Conservation (phyloP, 2,797 vertebrate genomes). For the Cuniculus paca region DNA sequence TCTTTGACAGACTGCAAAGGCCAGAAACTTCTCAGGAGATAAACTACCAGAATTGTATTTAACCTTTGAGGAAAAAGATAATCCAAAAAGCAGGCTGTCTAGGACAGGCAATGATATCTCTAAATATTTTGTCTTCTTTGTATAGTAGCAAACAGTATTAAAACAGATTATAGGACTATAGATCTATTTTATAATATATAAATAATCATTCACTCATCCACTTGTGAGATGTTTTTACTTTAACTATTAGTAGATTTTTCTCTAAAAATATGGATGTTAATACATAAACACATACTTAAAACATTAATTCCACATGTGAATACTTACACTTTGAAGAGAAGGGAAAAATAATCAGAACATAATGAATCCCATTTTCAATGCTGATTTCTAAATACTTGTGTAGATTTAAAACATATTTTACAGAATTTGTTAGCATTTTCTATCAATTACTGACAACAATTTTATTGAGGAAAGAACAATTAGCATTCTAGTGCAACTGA, state of each 20-base stretch:
- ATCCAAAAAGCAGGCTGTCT: slow-evolving; percentile 68
- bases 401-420: slow-evolving; percentile 37
- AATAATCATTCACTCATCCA: neutral
- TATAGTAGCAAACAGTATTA: neutral
- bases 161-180: slow-evolving; percentile 31
- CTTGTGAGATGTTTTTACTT: neutral
- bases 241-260: slow-evolving; percentile 15
- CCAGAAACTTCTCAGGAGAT: slow-evolving; percentile 71
- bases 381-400: neutral
- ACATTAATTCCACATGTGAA: neutral
- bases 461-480: neutral
- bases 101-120: slow-evolving; percentile 56
- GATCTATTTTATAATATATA: neutral
- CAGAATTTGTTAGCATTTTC: neutral
- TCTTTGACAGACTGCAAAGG: slow-evolving; percentile 70
- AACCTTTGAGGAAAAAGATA: slow-evolving; percentile 77
- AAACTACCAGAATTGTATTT: slow-evolving; percentile 55
- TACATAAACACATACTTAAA: neutral
- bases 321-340: neutral
- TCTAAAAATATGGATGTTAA: neutral
- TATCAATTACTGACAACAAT: neutral
- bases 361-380: neutral
- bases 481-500: neutral
- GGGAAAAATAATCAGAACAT: neutral
- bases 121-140: slow-evolving; percentile 62